phyloP scores from a whole-genome alignment of 2,113 vertebrate species.

The Rhineura floridana region DNA sequence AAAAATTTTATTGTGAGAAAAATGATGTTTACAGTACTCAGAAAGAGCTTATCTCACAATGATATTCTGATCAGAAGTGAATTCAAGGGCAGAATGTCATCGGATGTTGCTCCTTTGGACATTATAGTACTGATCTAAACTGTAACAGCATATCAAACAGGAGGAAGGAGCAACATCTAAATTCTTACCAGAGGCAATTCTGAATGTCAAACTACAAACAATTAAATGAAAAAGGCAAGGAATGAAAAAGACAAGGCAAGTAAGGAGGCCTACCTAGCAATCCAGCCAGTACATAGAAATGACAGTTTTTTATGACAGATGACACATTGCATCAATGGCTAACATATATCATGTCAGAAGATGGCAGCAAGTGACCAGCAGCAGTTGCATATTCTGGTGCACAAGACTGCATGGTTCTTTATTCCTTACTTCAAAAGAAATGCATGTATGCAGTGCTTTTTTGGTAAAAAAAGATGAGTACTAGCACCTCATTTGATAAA shows the following conservation, averaged over 20 bases:
- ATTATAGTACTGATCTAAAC: background rate
- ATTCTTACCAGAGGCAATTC: background rate
- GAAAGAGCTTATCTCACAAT: background rate
- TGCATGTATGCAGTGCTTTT: background rate
- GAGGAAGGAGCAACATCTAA: background rate
- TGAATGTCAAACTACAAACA: background rate
- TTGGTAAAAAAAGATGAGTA: no score
- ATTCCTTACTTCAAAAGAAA: background rate
- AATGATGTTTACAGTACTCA: conserved; percentile 3
- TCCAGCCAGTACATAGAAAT: background rate
- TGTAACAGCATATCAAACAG: conserved; percentile 5
- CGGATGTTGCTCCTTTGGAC: background rate
- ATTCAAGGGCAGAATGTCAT: conserved; percentile 11
- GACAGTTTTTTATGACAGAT: background rate
- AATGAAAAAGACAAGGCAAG: background rate
- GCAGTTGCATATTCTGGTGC: background rate
- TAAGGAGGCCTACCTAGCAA: background rate
- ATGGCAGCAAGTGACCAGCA: conserved; percentile 38
- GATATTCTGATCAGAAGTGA: background rate
- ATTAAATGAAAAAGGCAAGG: background rate
- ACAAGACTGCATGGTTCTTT: background rate
- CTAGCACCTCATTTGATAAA: no score
- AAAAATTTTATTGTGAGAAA: conserved; percentile 2
- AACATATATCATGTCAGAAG: conserved; percentile 18
- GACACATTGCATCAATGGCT: background rate